Conservation (phyloP, 2,888 invertebrate genomes). For the Drosophila picticornis region DNA sequence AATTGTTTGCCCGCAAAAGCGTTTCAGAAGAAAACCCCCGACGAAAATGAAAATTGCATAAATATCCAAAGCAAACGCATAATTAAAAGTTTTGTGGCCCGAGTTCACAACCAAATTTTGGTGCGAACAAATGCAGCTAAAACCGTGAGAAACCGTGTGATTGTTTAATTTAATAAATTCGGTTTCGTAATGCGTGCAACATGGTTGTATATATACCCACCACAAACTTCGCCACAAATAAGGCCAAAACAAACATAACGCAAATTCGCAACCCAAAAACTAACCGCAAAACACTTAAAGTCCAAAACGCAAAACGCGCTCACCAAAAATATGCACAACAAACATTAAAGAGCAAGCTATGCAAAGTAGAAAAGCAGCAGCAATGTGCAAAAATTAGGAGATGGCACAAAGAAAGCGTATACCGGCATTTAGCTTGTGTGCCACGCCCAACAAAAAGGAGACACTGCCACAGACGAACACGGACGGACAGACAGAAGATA, state of each 20-base stretch:
- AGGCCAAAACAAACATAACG: slow-evolving; percentile 53
- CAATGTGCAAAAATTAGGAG: not conserved
- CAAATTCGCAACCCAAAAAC: slow-evolving; percentile 46
- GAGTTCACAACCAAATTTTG: slow-evolving; percentile 5
- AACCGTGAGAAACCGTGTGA: slow-evolving; percentile 12
- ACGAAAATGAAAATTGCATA: slow-evolving; percentile 29
- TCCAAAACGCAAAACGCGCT: slow-evolving; percentile 46
- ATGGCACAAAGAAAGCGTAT: slow-evolving; percentile 37
- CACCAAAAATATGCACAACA: slow-evolving; percentile 73
- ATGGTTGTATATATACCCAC: slow-evolving; percentile 56
- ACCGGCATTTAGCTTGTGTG: slow-evolving; percentile 35
- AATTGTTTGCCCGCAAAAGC: slow-evolving; percentile 19
- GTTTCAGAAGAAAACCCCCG: slow-evolving; percentile 15
- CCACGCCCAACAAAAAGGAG: slow-evolving; percentile 36
- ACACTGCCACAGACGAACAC: slow-evolving; percentile 12
- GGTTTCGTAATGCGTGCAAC: slow-evolving; percentile 14
- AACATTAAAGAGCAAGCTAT: slow-evolving; percentile 40
- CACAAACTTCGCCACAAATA: slow-evolving; percentile 60
- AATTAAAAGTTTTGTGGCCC: slow-evolving; percentile 54
- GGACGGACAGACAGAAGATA: slow-evolving; percentile 18
- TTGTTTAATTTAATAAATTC: slow-evolving; percentile 63
- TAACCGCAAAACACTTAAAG: slow-evolving; percentile 52
- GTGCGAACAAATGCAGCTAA: slow-evolving; percentile 2
- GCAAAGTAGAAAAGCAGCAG: slow-evolving; percentile 8
- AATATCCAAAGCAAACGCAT: slow-evolving; percentile 44